Evolutionary conservation across 2,888 invertebrate species (phyloP), one percentile per base, ranked within the genome.

Genomic region (Aspidapion aeneum): DNA sequence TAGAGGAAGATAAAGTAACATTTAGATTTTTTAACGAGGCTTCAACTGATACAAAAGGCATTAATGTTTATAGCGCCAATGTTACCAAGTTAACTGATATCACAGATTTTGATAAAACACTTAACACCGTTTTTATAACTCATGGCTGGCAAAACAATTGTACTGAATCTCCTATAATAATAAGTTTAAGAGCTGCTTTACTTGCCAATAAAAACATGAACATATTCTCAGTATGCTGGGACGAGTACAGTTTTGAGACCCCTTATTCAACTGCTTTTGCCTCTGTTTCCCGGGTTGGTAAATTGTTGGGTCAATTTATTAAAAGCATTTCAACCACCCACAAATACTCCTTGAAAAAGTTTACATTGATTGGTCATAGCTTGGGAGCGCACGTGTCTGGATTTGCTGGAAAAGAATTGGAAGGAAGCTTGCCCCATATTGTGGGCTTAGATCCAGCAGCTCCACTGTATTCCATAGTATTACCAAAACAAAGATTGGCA

Each of bases 181-280:
- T 56, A 1, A 16, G 67, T 2, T 61, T 77, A 1, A 69, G 60
- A 55, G 58, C 63, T 7, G 74, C 75, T 7, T 55, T 74, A 21
- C 57, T 77, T 7, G 58, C 60, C 2, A 62, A 55, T 2, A 51
- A 68, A 20, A 74, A 78, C 62, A 68, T 73, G 2, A 79, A 79
- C 64, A 67, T 78, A 1, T 74, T 79, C 57, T 71, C 75, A 2
- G 74, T 78, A 5, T 75, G 75, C 63, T 78, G 78, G 78, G 68
- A 69, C 21, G 61, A 62, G 2, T 61, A 65, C 9, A 74, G 77
- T 2, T n/a, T n/a, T n/a, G 67, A 68, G 18, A 54, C 35, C n/a
- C 55, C 62, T 16, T 77, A 76, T 60, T 5, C 67, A 1, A 62
- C 65, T 2, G 70, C 74, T 12, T 63, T 61, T 55, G 35, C 21